phyloP scores from a whole-genome alignment of 2,113 vertebrate genomes.

The Spermophilus dauricus region DNA sequence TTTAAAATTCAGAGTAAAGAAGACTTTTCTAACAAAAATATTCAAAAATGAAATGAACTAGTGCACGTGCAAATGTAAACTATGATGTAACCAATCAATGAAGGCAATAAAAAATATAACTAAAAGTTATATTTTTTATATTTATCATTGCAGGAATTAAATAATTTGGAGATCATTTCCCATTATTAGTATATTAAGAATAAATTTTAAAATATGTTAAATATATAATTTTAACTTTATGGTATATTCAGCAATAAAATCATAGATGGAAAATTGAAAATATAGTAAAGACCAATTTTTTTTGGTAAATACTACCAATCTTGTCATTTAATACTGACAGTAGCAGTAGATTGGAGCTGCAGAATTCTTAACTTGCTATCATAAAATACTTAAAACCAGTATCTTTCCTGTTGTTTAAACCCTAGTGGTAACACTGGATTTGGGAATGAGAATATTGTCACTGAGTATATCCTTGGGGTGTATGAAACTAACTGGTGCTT shows the following conservation, averaged over 20 bases:
- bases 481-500: neutral
- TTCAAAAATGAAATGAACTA: neutral
- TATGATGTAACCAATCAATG: neutral
- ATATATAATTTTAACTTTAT: neutral
- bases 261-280: neutral
- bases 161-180: neutral
- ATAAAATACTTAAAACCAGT: neutral
- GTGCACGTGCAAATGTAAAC: neutral
- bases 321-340: neutral
- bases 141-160: neutral
- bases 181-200: neutral
- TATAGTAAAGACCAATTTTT: neutral
- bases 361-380: neutral
- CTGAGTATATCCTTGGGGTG: neutral
- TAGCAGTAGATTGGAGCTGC: neutral
- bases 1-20: neutral
- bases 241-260: neutral
- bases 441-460: conserved; percentile 38
- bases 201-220: neutral
- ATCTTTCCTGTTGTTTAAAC: neutral
- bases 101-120: neutral
- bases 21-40: neutral
- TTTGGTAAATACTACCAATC: neutral
- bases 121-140: neutral
- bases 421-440: neutral